Evolutionary conservation across 1,140 invertebrate genomes (phyloP), one percentile per base, ranked within the genome.

Genomic region (Apis mellifera): DNA sequence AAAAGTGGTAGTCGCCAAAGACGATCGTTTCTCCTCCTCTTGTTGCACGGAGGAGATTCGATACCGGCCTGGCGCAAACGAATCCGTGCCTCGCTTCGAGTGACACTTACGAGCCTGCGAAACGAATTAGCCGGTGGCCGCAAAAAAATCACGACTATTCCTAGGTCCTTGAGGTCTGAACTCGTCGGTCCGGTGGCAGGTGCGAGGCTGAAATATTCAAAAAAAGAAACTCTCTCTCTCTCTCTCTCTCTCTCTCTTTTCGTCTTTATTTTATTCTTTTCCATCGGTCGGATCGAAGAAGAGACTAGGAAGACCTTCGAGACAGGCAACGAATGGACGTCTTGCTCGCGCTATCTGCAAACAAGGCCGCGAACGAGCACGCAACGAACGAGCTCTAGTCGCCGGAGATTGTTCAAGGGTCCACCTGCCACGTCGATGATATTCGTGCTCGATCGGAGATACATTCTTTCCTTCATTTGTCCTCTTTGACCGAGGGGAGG

Each of bases 61-160:
- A 52, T 62, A 48, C 59, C 50, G 80, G 70, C 64, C 84, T 80
- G n/a, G 19, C 84, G 86, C n/a, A n/a, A 90, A 88, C 87, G 86
- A 85, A 87, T 90, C 76, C 76, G 78, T 83, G 78, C 83, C 84
- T 89, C 85, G 83, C 80, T 87, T 88, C 90, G 91, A 90, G 89
- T 92, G 90, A 92, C 90, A 90, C 66, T 76, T 64, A 59, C 66
- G 70, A 75, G 72, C 78, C 82, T 79, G 89, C 87, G 86, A 87
- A 89, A 90, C 82, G 83, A 90, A 90, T 90, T 91, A 89, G 86
- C 82, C 83, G 66, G 57, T 68, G 74, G 68, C 69, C 71, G 74
- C 86, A 91, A 92, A 90, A 88, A 92, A 84, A 84, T 77, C 71
- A 79, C 68, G 72, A 78, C 90, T 92, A 92, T 91, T 90, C 84